Conservation (phyloP, 2,113 vertebrate species). For the Clarias magur region DNA sequence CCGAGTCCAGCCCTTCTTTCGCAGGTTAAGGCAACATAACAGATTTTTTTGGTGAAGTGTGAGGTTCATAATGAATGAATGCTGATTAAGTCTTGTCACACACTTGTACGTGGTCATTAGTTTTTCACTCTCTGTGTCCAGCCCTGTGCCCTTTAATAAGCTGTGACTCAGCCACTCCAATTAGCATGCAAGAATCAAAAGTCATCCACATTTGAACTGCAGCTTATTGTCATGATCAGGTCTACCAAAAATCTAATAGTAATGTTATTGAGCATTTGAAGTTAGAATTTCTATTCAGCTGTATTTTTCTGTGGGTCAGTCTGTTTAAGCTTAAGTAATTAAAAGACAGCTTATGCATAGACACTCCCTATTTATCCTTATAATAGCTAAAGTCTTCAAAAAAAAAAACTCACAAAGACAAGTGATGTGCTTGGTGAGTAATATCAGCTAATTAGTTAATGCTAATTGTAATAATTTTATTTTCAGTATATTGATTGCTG, state of each 20-base stretch:
- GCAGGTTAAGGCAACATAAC: too few relatives aligned
- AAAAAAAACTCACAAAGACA: too few relatives aligned
- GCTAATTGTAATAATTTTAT: background rate
- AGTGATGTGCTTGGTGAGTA: too few relatives aligned
- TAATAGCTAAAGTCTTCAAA: background rate
- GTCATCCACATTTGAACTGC: slow-evolving; percentile 1
- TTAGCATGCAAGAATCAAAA: slow-evolving; percentile 13
- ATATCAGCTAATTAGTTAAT: too few relatives aligned
- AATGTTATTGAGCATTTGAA: background rate
- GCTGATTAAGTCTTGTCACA: slow-evolving; percentile 5
- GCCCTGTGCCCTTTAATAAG: background rate
- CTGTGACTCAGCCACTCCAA: slow-evolving; percentile 4
- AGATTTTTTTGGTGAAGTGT: slow-evolving; percentile 18
- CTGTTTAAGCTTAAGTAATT: background rate
- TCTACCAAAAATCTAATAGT: background rate
- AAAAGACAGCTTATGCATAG: background rate
- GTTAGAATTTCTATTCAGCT: background rate
- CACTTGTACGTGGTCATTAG: background rate
- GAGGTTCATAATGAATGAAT: slow-evolving; percentile 34
- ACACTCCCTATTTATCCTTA: background rate
- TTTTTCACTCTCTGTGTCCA: background rate
- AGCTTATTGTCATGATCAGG: background rate
- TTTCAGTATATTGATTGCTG: background rate
- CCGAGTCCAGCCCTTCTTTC: too few relatives aligned
- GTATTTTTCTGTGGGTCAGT: background rate